Percentiles rank a stretch among this genome's conserved stretches.
phyloP scores from a whole-genome alignment of 1,140 invertebrate genomes.

The Ceratitis capitata region DNA sequence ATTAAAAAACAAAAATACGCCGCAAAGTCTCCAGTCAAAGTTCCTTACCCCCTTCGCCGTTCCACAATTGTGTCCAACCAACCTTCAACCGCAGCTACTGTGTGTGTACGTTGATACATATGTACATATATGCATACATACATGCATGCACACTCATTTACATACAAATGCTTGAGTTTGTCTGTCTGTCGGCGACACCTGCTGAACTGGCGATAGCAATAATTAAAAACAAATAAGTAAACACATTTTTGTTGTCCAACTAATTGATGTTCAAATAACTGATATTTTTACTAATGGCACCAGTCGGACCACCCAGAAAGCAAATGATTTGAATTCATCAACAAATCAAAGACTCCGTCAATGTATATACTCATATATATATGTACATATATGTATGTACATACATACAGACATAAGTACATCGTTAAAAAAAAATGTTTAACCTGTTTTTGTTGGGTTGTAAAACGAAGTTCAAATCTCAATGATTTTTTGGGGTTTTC shows the following conservation, averaged over 20 bases:
- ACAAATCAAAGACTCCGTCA: too few relatives aligned
- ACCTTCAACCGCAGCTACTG: background rate
- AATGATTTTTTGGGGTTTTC: background rate
- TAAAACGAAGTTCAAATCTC: background rate
- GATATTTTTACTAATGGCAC: conserved; percentile 61
- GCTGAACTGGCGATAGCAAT: conserved; percentile 52
- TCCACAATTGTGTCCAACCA: background rate
- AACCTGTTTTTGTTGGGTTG: background rate
- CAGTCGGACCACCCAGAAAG: conserved; percentile 54
- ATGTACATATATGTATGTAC: background rate
- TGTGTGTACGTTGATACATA: background rate
- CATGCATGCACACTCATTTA: too few relatives aligned
- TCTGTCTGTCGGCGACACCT: conserved; percentile 10
- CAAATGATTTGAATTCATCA: background rate
- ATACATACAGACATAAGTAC: too few relatives aligned
- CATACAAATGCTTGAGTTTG: too few relatives aligned
- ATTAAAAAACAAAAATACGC: too few relatives aligned
- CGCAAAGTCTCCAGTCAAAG: background rate
- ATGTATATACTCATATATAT: too few relatives aligned
- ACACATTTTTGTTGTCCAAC: conserved; percentile 62
- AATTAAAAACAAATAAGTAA: conserved; percentile 64
- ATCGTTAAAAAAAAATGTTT: background rate
- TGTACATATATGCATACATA: background rate
- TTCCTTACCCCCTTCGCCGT: background rate
- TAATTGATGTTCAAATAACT: conserved; percentile 64